phyloP scores from a whole-genome alignment of 2,113 vertebrate genomes.

The Bucco capensis region DNA sequence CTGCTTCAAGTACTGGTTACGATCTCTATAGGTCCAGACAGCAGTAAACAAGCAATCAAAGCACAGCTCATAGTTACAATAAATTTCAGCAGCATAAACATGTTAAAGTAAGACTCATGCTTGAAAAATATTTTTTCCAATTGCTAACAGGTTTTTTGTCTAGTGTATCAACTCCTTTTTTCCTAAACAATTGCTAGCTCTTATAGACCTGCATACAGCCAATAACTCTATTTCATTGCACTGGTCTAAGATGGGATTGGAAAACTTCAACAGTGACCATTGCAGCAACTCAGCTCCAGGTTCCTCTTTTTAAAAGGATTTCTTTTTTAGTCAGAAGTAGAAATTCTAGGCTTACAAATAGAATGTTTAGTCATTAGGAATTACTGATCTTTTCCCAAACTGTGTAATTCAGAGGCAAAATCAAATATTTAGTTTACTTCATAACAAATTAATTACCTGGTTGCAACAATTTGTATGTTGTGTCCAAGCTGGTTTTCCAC shows the following conservation, averaged over 20 bases:
- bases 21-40: neutral
- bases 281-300: neutral
- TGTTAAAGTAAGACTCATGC: neutral
- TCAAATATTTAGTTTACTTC: neutral
- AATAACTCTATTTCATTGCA: neutral
- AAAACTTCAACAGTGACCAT: neutral
- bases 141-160: neutral
- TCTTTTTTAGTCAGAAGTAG: neutral
- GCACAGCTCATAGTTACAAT: neutral
- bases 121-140: neutral
- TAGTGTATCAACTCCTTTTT: neutral
- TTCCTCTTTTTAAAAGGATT: neutral
- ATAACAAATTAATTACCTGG: neutral
- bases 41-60: neutral
- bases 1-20: neutral
- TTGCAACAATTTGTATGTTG: neutral
- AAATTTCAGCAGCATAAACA: neutral
- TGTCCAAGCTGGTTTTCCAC: neutral
- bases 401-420: neutral
- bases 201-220: neutral
- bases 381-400: neutral
- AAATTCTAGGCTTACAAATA: neutral
- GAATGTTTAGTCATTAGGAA: neutral
- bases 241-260: neutral
- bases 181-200: neutral